A percentile compares a stretch with the other conserved stretches of the same genome.
phyloP scores from a whole-genome alignment of 2,797 vertebrate genomes.

The Falco peregrinus region DNA sequence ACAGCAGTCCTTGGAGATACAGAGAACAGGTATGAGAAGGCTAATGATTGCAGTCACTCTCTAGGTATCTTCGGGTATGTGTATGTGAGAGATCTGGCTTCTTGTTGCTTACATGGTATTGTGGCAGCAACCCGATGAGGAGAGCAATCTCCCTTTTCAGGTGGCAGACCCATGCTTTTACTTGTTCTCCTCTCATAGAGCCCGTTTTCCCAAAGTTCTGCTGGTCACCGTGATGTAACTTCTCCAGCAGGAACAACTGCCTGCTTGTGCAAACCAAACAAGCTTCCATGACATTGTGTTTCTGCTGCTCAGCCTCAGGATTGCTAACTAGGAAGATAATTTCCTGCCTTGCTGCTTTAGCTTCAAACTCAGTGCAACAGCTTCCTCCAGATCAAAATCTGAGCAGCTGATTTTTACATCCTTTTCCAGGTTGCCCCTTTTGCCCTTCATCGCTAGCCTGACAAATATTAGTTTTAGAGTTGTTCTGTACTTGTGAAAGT shows the following conservation, averaged over 20 bases:
- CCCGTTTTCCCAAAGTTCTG: background rate
- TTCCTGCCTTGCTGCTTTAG: background rate
- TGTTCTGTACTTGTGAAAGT: background rate
- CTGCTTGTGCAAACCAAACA: background rate
- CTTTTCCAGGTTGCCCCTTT: background rate
- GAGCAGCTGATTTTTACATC: background rate
- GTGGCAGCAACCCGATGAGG: background rate
- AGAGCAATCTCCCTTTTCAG: background rate
- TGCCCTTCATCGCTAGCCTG: background rate
- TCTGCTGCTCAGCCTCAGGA: background rate
- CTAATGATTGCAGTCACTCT: background rate
- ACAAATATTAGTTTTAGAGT: background rate
- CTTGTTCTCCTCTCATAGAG: background rate
- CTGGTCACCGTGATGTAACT: background rate
- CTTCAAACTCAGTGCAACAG: background rate
- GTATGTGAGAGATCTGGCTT: background rate
- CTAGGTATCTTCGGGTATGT: background rate
- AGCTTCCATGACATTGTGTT: fast-evolving
- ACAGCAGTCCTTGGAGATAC: background rate
- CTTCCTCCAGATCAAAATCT: background rate
- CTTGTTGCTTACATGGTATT: background rate
- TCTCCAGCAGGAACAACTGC: background rate
- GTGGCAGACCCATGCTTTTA: background rate
- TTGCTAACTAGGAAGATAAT: background rate
- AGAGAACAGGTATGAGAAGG: background rate